These are phyloP conservation scores for Leptopilina myrica DNA, from an alignment of 2,888 invertebrate species.

Conservation along the genomic window DNA sequence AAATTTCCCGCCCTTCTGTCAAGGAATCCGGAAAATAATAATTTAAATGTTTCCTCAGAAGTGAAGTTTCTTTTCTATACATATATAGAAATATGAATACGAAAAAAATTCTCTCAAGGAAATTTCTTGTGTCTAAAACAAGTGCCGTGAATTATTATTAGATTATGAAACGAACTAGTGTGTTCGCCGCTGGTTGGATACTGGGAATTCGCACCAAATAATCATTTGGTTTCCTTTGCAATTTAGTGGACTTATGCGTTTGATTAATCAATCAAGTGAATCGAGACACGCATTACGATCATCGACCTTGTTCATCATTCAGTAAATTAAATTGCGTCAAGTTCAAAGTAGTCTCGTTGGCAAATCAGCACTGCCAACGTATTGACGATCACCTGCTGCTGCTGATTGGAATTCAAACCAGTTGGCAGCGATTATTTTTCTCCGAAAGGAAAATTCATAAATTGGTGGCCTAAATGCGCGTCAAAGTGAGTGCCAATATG, in stretches of 20 bases:
- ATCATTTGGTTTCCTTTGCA: conserved; percentile 18
- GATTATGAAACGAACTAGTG: conserved; percentile 40
- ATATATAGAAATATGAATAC: too few relatives aligned
- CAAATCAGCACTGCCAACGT: conserved; percentile 2
- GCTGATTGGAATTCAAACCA: conserved; percentile 29
- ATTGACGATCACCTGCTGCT: conserved; percentile 24
- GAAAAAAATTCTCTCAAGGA: not conserved
- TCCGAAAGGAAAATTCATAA: conserved; percentile 17
- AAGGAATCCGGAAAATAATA: too few relatives aligned
- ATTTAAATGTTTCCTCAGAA: too few relatives aligned
- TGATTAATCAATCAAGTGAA: conserved; percentile 24
- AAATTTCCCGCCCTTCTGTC: not conserved
- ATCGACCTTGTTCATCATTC: conserved; percentile 29
- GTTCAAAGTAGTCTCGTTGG: conserved; percentile 29
- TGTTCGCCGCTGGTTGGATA: conserved; percentile 27
- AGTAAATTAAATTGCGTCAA: conserved; percentile 27
- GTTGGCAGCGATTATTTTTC: conserved; percentile 7
- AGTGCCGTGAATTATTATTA: conserved; percentile 39
- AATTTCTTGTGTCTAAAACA: conserved; percentile 21
- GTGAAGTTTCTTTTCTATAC: too few relatives aligned
- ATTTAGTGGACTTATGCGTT: conserved; percentile 3
- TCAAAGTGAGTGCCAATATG: conserved; percentile 42
- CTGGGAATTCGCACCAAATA: not conserved
- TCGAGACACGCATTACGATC: conserved; percentile 37
- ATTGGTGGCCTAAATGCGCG: conserved; percentile 43